A percentile compares a stretch with the other conserved stretches of the same genome.
These are phyloP conservation scores for Gopherus flavomarginatus DNA, from an alignment of 2,113 vertebrate genomes.

Conservation along the genomic window DNA sequence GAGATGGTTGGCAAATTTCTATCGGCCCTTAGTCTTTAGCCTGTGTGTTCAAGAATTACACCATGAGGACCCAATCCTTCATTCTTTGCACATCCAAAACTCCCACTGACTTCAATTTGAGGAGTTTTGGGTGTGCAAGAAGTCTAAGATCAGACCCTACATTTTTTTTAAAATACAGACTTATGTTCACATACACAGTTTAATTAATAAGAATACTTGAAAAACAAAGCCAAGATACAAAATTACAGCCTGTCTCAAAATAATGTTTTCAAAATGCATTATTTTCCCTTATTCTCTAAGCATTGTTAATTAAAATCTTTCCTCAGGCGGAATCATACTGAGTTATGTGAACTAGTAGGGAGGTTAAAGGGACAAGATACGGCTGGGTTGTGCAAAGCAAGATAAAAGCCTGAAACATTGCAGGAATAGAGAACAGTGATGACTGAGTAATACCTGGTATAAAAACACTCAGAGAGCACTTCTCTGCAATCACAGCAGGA, in stretches of 20 bases:
- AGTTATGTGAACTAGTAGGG: slow-evolving; percentile 61
- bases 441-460: slow-evolving; percentile 56
- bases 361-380: slow-evolving; percentile 59
- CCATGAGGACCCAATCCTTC: neutral
- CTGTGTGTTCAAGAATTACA: slow-evolving; percentile 10
- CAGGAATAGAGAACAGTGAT: slow-evolving; percentile 10
- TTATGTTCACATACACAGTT: accelerated
- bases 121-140: neutral
- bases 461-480: slow-evolving; percentile 35
- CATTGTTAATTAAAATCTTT: slow-evolving; percentile 78
- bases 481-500: slow-evolving; percentile 63
- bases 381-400: slow-evolving; percentile 51
- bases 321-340: slow-evolving; percentile 75
- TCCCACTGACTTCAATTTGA: neutral
- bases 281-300: slow-evolving; percentile 60
- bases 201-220: neutral
- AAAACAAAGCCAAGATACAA: slow-evolving; percentile 50
- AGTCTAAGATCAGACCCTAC: neutral
- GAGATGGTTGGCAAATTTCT: neutral
- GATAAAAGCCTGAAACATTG: slow-evolving; percentile 52
- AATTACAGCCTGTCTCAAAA: neutral
- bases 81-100: neutral
- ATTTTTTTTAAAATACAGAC: neutral
- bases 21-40: neutral
- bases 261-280: slow-evolving; percentile 35